These are phyloP conservation scores for Leontopithecus rosalia DNA, from an alignment of 2,797 vertebrate genomes.

Conservation along the genomic window DNA sequence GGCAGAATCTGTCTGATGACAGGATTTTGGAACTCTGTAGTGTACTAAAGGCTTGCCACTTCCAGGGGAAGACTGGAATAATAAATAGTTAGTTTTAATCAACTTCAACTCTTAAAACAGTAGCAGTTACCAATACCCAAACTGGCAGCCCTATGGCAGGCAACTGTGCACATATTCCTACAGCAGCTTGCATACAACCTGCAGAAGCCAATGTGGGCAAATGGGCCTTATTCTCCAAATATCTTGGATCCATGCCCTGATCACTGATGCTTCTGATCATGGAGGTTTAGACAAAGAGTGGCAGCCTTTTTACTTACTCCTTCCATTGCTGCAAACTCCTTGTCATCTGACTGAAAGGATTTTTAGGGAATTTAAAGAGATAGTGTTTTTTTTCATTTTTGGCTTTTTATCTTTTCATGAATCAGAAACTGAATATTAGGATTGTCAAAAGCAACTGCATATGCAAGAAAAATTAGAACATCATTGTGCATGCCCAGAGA, in stretches of 20 bases:
- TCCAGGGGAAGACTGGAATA: background rate
- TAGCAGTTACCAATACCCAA: background rate
- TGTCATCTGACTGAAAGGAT: background rate
- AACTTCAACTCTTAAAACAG: background rate
- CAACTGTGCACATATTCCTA: background rate
- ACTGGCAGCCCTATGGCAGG: background rate
- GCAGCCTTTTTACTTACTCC: background rate
- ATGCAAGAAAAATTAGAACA: background rate
- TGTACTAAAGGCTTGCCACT: background rate
- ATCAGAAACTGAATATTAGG: background rate
- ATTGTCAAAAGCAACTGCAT: background rate
- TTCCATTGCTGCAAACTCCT: background rate
- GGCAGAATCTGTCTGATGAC: background rate
- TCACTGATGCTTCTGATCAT: background rate
- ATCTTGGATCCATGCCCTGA: background rate
- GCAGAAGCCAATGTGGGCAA: background rate
- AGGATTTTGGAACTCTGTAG: background rate
- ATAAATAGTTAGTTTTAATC: background rate
- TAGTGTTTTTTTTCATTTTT: background rate
- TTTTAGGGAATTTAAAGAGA: background rate
- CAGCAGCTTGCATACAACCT: background rate
- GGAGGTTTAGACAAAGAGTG: background rate
- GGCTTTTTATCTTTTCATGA: background rate
- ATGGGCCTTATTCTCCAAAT: background rate
- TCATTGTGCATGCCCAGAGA: background rate